Percentiles rank a stretch among this genome's conserved stretches.
phyloP scores from a whole-genome alignment of 2,797 vertebrate species.

The Telmatherina bonti region DNA sequence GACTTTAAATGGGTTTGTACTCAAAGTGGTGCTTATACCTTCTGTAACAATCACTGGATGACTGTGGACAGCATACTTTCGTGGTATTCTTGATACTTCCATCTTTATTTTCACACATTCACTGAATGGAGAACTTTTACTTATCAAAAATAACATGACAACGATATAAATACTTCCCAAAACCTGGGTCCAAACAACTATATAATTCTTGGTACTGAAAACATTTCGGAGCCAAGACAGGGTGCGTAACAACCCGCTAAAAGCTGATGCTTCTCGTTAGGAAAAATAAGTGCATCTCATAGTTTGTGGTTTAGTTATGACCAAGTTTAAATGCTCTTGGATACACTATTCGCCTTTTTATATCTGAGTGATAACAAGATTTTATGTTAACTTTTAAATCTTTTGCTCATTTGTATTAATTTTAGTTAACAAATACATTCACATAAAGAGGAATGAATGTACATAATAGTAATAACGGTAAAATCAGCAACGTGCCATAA shows the following conservation, averaged over 20 bases:
- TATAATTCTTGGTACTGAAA: not conserved
- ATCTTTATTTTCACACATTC: constrained; percentile 1
- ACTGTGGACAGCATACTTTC: not conserved
- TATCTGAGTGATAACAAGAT: no score
- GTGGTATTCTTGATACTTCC: not conserved
- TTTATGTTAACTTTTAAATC: not conserved
- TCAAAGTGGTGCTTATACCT: constrained; percentile 10
- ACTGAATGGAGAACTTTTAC: not conserved
- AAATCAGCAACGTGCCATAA: constrained; percentile 36
- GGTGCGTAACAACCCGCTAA: not conserved
- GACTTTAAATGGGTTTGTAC: constrained; percentile 9
- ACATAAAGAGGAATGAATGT: not conserved
- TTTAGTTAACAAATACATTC: not conserved
- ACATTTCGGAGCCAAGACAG: constrained; percentile 11
- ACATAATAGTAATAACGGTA: not conserved
- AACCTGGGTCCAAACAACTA: constrained; percentile 2
- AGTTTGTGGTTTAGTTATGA: not conserved
- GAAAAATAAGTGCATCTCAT: not conserved
- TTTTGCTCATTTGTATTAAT: constrained; percentile 5
- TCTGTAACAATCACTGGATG: constrained; percentile 3
- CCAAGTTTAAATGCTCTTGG: constrained; percentile 36
- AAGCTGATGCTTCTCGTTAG: constrained; percentile 11
- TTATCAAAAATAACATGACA: not conserved
- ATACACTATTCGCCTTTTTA: no score
- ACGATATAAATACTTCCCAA: not conserved